Evolutionary conservation across 2,797 vertebrate species (phyloP).

Genomic region (Ambastaia sidthimunki): DNA sequence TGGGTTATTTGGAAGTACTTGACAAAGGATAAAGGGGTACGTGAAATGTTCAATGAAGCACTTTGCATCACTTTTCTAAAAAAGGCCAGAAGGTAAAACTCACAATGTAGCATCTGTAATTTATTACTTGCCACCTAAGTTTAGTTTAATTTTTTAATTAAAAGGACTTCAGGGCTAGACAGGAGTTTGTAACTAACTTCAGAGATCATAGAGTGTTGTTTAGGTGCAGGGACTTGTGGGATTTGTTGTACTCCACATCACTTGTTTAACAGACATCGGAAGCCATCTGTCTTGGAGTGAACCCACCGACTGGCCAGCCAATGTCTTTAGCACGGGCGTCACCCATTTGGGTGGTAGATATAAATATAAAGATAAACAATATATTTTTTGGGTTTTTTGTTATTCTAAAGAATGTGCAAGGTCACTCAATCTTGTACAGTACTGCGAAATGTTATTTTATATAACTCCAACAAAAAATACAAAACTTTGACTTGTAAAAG

Average conservation of each 20-base stretch:
- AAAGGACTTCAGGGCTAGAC: conserved; percentile 63
- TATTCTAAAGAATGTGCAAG: conserved; percentile 77
- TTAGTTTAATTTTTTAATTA: conserved; percentile 33
- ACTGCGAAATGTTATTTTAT: conserved; percentile 88
- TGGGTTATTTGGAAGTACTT: conserved; percentile 74
- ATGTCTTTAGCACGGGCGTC: conserved; percentile 65
- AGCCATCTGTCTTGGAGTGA: conserved; percentile 35
- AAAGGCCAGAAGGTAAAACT: conserved; percentile 64
- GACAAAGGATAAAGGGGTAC: conserved; percentile 54
- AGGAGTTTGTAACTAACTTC: conserved; percentile 62
- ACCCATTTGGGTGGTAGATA: conserved; percentile 68
- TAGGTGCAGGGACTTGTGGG: conserved; percentile 32
- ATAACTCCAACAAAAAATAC: conserved; percentile 80
- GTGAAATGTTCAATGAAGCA: conserved; percentile 68
- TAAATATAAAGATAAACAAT: conserved; percentile 70
- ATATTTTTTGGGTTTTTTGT: conserved; percentile 69
- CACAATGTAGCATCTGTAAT: conserved; percentile 76
- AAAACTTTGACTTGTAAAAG: conserved; percentile 69
- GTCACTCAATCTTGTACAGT: conserved; percentile 85
- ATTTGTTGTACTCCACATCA: conserved; percentile 40
- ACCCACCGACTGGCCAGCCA: conserved; percentile 38
- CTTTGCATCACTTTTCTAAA: conserved; percentile 77
- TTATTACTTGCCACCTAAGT: conserved; percentile 68
- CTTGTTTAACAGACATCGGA: conserved; percentile 22
- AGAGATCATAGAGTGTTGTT: conserved; percentile 52